These are phyloP conservation scores for Pseudorhombus dupliciocellatus DNA, from an alignment of 2,113 vertebrate genomes.

Conservation along the genomic window DNA sequence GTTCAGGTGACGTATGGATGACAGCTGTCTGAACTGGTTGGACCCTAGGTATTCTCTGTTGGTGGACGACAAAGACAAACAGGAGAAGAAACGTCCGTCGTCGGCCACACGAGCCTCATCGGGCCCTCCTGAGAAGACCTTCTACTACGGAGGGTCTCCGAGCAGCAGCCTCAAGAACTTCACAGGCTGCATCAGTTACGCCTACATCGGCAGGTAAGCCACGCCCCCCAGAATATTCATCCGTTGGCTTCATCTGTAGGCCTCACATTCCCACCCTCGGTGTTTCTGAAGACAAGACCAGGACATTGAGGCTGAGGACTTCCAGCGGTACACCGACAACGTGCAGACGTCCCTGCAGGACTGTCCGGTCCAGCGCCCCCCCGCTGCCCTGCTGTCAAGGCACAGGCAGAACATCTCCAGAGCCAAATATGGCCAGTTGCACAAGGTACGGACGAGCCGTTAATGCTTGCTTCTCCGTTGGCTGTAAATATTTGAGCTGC, in stretches of 20 bases:
- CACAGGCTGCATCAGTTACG: conserved; percentile 94
- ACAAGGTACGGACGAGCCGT: conserved; percentile 81
- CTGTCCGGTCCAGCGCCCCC: conserved; percentile 87
- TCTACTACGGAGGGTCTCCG: conserved; percentile 92
- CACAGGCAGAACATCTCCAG: conserved; percentile 81
- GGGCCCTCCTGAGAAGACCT: conserved; percentile 72
- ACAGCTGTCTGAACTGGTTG: no score
- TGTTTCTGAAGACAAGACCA: conserved; percentile 83
- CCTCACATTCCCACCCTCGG: conserved; percentile 7
- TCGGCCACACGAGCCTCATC: conserved; percentile 54
- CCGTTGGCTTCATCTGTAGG: no score
- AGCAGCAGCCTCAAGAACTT: conserved; percentile 88
- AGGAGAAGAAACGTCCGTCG: conserved; percentile 80
- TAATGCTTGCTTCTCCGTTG: background rate
- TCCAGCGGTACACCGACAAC: conserved; percentile 91
- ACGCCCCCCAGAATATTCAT: no score
- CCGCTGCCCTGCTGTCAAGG: conserved; percentile 82
- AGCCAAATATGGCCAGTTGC: conserved; percentile 81
- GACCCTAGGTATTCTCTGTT: conserved; percentile 86
- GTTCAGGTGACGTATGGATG: no score
- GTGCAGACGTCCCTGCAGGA: conserved; percentile 89
- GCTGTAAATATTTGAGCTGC: background rate
- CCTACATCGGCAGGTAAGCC: conserved; percentile 91
- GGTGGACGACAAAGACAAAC: conserved; percentile 89
- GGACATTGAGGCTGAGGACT: conserved; percentile 96